Evolutionary conservation across 2,113 vertebrate genomes (phyloP).

Genomic region (Mus musculus): DNA sequence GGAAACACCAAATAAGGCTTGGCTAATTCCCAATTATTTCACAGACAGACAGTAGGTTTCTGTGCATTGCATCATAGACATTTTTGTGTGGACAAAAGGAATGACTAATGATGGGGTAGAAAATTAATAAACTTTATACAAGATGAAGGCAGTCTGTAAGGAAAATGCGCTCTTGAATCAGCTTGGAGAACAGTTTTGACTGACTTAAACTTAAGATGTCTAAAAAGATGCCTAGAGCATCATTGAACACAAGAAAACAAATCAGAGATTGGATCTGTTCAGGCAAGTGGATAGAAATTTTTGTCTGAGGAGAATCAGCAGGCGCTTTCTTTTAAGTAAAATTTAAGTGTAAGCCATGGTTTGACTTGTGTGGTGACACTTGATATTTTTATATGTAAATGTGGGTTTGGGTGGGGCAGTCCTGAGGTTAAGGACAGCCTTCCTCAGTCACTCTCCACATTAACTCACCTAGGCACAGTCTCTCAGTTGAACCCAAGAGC

Average conservation of each 20-base stretch:
- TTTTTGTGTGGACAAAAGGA: neutral
- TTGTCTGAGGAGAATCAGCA: neutral
- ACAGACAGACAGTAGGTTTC: neutral
- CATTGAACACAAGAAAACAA: neutral
- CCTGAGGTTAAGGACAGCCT: neutral
- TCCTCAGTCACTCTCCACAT: neutral
- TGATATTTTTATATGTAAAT: neutral
- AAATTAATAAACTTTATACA: neutral
- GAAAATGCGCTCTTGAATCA: neutral
- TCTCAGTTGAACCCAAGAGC: neutral
- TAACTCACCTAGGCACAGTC: neutral
- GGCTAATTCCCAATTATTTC: neutral
- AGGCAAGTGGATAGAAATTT: neutral
- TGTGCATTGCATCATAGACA: neutral
- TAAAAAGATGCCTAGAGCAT: neutral
- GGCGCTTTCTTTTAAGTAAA: slow-evolving; percentile 4
- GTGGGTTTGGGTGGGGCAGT: neutral
- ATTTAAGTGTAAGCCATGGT: neutral
- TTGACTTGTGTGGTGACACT: neutral
- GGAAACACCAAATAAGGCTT: neutral
- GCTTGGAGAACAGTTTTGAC: neutral
- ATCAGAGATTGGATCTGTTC: slow-evolving; percentile 3
- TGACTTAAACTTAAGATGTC: neutral
- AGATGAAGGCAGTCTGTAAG: neutral
- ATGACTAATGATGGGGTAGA: neutral